Conservation (phyloP, 2,888 invertebrate genomes). For the Crocallis elinguaria region DNA sequence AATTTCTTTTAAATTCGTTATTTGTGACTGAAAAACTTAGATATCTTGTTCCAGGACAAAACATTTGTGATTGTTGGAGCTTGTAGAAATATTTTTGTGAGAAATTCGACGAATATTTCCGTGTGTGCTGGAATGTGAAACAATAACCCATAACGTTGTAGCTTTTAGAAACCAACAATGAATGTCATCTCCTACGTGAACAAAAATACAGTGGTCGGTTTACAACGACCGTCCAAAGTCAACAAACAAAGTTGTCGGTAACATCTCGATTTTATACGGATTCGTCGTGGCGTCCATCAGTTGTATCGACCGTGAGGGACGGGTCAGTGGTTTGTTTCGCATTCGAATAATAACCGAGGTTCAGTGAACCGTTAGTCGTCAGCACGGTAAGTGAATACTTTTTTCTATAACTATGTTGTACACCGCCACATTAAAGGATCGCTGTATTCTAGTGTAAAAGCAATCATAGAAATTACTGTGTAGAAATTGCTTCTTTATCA, state of each 20-base stretch:
- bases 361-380: slow-evolving; percentile 31
- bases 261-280: slow-evolving; percentile 63
- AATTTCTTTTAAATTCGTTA: too few species aligned
- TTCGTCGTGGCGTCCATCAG: slow-evolving; percentile 45
- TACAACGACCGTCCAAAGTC: slow-evolving; percentile 53
- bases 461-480: too few species aligned
- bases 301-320: slow-evolving; percentile 46
- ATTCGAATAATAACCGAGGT: slow-evolving; percentile 32
- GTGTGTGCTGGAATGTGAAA: not conserved
- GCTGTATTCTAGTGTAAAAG: too few species aligned
- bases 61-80: not conserved
- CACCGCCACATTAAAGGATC: too few species aligned
- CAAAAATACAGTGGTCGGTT: slow-evolving; percentile 14
- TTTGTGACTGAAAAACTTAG: not conserved
- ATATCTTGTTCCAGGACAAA: not conserved
- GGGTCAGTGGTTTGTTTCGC: slow-evolving; percentile 37
- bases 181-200: slow-evolving; percentile 9
- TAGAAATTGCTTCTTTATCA: too few species aligned
- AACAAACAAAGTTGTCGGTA: slow-evolving; percentile 62
- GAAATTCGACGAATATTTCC: not conserved
- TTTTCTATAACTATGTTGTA: not conserved
- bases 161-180: slow-evolving; percentile 37
- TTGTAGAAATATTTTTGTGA: not conserved
- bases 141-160: slow-evolving; percentile 5
- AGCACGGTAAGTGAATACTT: slow-evolving; percentile 20